Conservation (phyloP, 2,797 vertebrate genomes). For the Mus minutoides region DNA sequence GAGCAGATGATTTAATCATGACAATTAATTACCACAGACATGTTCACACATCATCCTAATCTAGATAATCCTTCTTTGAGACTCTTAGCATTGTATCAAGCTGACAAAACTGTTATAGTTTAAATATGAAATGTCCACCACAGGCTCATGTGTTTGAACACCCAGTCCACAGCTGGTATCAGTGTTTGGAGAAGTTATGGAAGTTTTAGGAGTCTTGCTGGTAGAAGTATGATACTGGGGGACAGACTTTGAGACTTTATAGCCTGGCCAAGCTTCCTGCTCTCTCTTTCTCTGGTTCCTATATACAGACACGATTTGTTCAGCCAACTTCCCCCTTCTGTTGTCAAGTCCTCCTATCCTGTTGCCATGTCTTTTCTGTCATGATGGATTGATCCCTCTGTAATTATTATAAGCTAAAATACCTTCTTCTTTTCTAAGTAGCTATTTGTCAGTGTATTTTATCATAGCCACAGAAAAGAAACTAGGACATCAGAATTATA, state of each 20-base stretch:
- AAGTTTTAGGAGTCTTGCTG: neutral
- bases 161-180: neutral
- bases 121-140: neutral
- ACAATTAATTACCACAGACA: neutral
- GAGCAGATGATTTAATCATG: neutral
- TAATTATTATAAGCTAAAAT: neutral
- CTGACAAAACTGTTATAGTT: neutral
- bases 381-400: too few species aligned
- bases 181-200: neutral
- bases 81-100: neutral
- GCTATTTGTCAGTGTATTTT: neutral
- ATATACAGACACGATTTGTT: neutral
- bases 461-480: neutral
- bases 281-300: neutral
- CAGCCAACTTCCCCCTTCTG: neutral
- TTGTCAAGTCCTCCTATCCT: too few species aligned
- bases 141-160: neutral
- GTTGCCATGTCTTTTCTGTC: neutral
- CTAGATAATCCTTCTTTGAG: neutral
- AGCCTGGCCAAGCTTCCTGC: neutral
- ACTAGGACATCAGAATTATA: neutral
- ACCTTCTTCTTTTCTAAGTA: neutral
- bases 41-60: neutral
- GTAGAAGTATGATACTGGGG: neutral
- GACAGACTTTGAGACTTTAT: neutral